phyloP scores from a whole-genome alignment of 1,140 invertebrate species.

The Drosophila sturtevanti region DNA sequence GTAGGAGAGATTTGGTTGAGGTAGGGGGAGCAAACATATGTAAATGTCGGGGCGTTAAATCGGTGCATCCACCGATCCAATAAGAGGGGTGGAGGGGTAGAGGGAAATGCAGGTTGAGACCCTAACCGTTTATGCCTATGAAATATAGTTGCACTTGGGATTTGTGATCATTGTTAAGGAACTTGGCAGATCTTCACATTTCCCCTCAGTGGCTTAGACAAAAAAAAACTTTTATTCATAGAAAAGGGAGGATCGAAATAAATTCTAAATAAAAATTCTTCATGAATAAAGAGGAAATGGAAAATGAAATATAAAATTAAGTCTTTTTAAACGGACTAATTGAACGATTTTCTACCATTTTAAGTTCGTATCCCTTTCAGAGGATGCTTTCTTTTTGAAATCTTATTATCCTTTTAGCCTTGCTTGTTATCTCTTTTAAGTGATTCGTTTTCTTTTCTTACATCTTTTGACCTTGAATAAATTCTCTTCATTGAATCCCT shows the following conservation, averaged over 20 bases:
- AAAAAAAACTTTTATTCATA: background rate
- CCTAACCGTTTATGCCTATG: conserved; percentile 73
- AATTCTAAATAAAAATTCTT: too few relatives aligned
- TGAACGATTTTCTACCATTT: too few relatives aligned
- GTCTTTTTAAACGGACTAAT: too few relatives aligned
- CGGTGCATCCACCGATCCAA: conserved; percentile 65
- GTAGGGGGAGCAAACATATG: conserved; percentile 55
- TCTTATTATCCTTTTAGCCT: too few relatives aligned
- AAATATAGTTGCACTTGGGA: conserved; percentile 64
- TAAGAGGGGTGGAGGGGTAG: background rate
- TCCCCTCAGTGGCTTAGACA: background rate
- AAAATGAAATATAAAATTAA: too few relatives aligned
- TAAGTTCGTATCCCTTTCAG: too few relatives aligned
- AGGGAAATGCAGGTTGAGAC: conserved; percentile 16
- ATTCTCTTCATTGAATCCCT: background rate
- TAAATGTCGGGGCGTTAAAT: conserved; percentile 81
- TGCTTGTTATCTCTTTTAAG: too few relatives aligned
- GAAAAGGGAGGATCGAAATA: background rate
- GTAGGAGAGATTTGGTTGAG: conserved; percentile 9
- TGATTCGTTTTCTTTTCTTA: too few relatives aligned
- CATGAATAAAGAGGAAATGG: too few relatives aligned
- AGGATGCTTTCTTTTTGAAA: too few relatives aligned
- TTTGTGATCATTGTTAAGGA: conserved; percentile 68
- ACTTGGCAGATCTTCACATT: conserved; percentile 47
- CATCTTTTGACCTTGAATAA: too few relatives aligned